Conservation (phyloP, 2,797 vertebrate species). For the Tapirus indicus region DNA sequence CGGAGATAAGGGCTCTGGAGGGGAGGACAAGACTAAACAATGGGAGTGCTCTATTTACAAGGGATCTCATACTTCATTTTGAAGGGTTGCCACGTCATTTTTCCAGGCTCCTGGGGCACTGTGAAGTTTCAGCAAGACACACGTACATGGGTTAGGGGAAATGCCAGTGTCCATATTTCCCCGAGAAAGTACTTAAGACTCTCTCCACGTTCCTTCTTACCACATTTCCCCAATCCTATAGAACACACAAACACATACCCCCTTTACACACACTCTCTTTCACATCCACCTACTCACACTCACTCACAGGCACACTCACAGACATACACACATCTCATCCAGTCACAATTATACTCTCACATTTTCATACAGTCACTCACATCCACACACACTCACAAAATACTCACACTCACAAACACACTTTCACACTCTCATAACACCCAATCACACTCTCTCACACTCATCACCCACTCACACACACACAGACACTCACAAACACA, state of each 20-base stretch:
- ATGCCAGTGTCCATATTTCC: not conserved
- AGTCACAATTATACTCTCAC: not conserved
- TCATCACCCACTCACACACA: not conserved
- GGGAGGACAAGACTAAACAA: not conserved
- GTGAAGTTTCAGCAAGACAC: not conserved
- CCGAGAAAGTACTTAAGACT: not conserved
- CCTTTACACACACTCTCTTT: not conserved
- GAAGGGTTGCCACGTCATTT: not conserved
- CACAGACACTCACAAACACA: not conserved
- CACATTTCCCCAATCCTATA: not conserved
- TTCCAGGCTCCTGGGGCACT: not conserved
- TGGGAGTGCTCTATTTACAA: fast-evolving
- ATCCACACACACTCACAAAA: not conserved
- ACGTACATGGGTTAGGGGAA: fast-evolving
- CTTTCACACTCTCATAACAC: not conserved
- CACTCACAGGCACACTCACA: not conserved
- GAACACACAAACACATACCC: too few species aligned
- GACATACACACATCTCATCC: not conserved
- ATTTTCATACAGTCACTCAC: not conserved
- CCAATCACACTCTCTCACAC: not conserved
- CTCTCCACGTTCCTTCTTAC: not conserved
- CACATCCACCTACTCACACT: not conserved
- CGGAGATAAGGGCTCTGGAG: not conserved
- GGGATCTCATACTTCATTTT: not conserved
- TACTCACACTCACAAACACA: not conserved